These are phyloP conservation scores for Rhimphoctona megacephalus DNA, from an alignment of 2,888 invertebrate species.

Conservation along the genomic window DNA sequence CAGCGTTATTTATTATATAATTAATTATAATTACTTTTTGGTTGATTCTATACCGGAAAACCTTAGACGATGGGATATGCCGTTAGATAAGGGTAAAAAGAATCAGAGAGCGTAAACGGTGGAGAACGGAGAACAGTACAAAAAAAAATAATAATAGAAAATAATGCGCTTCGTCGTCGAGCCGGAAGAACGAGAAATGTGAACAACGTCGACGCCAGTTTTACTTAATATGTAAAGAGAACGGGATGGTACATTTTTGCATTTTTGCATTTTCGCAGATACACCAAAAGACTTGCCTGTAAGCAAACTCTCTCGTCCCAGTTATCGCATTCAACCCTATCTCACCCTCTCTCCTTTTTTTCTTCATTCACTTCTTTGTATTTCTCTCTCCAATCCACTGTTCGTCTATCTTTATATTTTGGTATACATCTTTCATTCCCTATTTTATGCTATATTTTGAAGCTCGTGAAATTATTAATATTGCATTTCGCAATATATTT, in stretches of 20 bases:
- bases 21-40: background rate
- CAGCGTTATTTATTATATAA: background rate
- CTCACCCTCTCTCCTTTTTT: slow-evolving; percentile 11
- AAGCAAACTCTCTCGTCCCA: slow-evolving; percentile 53
- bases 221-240: slow-evolving; percentile 78
- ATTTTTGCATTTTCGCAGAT: background rate
- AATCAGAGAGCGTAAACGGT: slow-evolving; percentile 28
- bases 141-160: slow-evolving; percentile 35
- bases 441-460: slow-evolving; percentile 76
- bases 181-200: slow-evolving; percentile 62
- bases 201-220: slow-evolving; percentile 66
- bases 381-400: background rate
- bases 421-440: slow-evolving; percentile 38
- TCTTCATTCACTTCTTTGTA: background rate
- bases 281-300: slow-evolving; percentile 25
- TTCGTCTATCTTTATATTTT: background rate
- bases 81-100: slow-evolving; percentile 24
- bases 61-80: background rate
- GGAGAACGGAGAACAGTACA: slow-evolving; percentile 4
- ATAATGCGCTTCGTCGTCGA: slow-evolving; percentile 50
- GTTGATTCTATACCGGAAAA: background rate
- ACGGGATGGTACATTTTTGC: slow-evolving; percentile 63
- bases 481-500: slow-evolving; percentile 69
- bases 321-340: slow-evolving; percentile 43
- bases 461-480: slow-evolving; percentile 77